Percentiles rank a stretch among this genome's conserved stretches.
Evolutionary conservation across 1,140 invertebrate species (phyloP).

Genomic region (Zophobas morio): DNA sequence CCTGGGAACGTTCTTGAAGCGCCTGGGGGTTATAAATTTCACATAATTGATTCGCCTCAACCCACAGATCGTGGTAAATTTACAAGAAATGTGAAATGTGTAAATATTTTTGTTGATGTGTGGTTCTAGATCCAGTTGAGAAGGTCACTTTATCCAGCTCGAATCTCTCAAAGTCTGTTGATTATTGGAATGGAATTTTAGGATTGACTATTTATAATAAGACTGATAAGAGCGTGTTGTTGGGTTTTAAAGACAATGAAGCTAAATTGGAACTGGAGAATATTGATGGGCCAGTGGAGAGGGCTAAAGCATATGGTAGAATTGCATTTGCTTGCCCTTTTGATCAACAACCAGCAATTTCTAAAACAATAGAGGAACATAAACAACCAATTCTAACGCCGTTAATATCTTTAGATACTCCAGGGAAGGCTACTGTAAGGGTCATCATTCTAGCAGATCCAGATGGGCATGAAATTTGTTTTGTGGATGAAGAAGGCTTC

Average conservation of each 20-base stretch:
- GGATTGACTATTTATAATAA: constrained; percentile 80
- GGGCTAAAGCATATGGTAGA: constrained; percentile 94
- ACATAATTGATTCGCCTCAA: constrained; percentile 81
- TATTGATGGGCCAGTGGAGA: constrained; percentile 80
- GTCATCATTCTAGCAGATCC: constrained; percentile 98
- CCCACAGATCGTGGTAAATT: constrained; percentile 74
- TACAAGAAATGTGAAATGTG: not conserved
- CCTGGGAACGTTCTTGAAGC: constrained; percentile 75
- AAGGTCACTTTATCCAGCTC: constrained; percentile 87
- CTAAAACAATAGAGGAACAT: constrained; percentile 81
- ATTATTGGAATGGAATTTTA: constrained; percentile 88
- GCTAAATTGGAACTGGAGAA: constrained; percentile 83
- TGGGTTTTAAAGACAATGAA: constrained; percentile 83
- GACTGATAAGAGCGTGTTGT: constrained; percentile 71
- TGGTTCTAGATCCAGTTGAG: constrained; percentile 81
- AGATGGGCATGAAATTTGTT: constrained; percentile 98
- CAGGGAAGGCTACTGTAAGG: constrained; percentile 95
- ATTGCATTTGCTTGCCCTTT: constrained; percentile 94
- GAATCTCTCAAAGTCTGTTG: constrained; percentile 81
- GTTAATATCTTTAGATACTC: constrained; percentile 92
- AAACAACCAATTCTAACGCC: constrained; percentile 89
- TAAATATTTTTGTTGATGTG: constrained; percentile 18
- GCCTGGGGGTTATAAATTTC: constrained; percentile 94
- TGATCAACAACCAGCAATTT: constrained; percentile 80
- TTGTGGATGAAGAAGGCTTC: constrained; percentile 97